Evolutionary conservation across 2,797 vertebrate species (phyloP), one percentile per base, ranked within the genome.

Genomic region (Parambassis ranga): DNA sequence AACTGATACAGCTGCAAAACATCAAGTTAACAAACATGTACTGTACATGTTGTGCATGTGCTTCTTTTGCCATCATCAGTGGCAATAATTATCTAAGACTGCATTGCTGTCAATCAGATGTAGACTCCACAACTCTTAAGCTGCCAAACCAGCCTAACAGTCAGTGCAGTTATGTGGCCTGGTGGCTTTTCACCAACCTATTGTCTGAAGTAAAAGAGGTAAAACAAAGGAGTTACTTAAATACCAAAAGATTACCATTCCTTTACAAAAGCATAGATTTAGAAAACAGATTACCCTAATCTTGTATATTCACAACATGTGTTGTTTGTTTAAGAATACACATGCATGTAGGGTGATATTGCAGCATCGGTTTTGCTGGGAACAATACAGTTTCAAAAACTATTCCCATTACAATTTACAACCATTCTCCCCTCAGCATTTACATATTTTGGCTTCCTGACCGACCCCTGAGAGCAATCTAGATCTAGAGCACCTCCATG

Each of bases 331-430:
- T 47, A 37, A 36, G n/a, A 38, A 48, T 41, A 43, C 31, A 39
- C 36, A 30, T 15, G 64, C 19, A n/a, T 65, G 77, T 75, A 77
- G 84, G 39, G 13, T 70, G 65, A 85, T 59, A 75, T 65, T 32
- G 19, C 31, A 8, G 50, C 18, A 15, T 51, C n/a, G n/a, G 46
- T 61, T 61, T 31, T 41, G 6, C 39, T 6, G 9, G 10, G 11
- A 74, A 83, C 67, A 81, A 83, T 51, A 10, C 53, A 31, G 39
- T 30, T 24, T 66, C 78, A 77, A 82, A 77, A 75, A 77, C 32
- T 6, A 79, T 33, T 49, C 64, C 15, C 22, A 11, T 56, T 20
- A 33, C 26, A 50, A 44, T 57, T 59, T 41, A 49, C 43, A 77
- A n/a, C 59, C 62, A 65, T 50, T 49, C 31, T 43, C 14, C 51